phyloP scores from a whole-genome alignment of 2,113 vertebrate genomes.

The Dicrurus megarhynchus region DNA sequence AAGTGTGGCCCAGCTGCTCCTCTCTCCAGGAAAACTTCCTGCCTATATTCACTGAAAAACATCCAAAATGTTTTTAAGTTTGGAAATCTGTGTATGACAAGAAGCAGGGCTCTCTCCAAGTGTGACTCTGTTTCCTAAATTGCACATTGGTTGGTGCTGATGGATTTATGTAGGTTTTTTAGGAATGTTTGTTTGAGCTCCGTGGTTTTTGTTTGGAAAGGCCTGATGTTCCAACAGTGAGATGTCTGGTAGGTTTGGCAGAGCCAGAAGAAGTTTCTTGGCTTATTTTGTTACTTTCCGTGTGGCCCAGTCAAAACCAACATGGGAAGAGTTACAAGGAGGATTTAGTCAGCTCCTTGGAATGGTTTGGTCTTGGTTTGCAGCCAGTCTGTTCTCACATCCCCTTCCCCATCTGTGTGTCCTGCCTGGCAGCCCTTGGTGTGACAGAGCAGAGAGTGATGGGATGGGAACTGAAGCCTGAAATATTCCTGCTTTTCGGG shows the following conservation, averaged over 20 bases:
- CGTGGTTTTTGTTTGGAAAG: neutral
- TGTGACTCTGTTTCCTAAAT: neutral
- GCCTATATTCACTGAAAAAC: neutral
- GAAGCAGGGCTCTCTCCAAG: neutral
- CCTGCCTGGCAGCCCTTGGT: neutral
- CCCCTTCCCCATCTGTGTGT: neutral
- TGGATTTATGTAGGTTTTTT: neutral
- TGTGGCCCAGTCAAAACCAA: neutral
- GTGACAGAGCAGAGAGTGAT: neutral
- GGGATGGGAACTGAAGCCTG: neutral
- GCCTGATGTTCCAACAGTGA: neutral
- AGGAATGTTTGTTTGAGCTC: neutral
- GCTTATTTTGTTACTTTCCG: neutral
- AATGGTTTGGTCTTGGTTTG: neutral
- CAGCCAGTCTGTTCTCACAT: neutral
- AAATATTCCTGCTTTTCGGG: neutral
- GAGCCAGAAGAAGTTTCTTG: neutral
- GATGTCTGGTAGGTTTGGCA: neutral
- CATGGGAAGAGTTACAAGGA: neutral
- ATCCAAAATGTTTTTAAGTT: neutral
- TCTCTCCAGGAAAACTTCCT: neutral
- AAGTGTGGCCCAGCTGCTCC: conserved; percentile 30
- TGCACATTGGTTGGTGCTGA: neutral
- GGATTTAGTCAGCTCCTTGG: neutral
- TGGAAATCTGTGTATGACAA: too few relatives aligned